A percentile compares a stretch with the other conserved stretches of the same genome.
These are phyloP conservation scores for Drosophila ogumai DNA, from an alignment of 1,140 invertebrate genomes.

Conservation along the genomic window DNA sequence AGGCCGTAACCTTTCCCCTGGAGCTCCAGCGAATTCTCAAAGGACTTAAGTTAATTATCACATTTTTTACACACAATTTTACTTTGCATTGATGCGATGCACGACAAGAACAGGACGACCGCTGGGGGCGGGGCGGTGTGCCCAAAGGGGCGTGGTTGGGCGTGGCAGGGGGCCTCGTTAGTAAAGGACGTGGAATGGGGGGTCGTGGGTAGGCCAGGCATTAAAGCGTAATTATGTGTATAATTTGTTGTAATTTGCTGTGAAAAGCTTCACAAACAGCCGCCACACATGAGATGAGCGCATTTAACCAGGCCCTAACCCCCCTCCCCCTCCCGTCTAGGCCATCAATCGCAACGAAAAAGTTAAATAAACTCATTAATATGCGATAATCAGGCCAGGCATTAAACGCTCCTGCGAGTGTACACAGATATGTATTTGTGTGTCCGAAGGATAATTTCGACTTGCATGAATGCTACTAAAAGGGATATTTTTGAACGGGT, in stretches of 20 bases:
- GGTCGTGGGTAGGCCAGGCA: conserved; percentile 51
- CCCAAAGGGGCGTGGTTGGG: conserved; percentile 11
- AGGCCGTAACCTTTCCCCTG: conserved; percentile 40
- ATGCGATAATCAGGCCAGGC: conserved; percentile 52
- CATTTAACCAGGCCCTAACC: conserved; percentile 54
- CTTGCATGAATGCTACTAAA: not conserved
- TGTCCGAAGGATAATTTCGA: conserved; percentile 12
- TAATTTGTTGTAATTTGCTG: conserved; percentile 79
- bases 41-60: conserved; percentile 82
- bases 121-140: not conserved
- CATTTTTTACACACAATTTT: conserved; percentile 83
- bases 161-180: conserved; percentile 10
- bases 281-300: conserved; percentile 52
- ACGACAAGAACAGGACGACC: conserved; percentile 22
- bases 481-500: not conserved
- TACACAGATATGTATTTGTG: not conserved
- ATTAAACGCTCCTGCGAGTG: conserved; percentile 24
- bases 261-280: conserved; percentile 61
- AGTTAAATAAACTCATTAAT: conserved; percentile 77
- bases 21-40: conserved; percentile 51
- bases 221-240: conserved; percentile 80
- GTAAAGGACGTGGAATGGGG: conserved; percentile 8
- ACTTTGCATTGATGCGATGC: conserved; percentile 78
- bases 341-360: conserved; percentile 57
- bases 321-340: not conserved